phyloP scores from a whole-genome alignment of 1,140 invertebrate genomes.

The Gryon sp. region DNA sequence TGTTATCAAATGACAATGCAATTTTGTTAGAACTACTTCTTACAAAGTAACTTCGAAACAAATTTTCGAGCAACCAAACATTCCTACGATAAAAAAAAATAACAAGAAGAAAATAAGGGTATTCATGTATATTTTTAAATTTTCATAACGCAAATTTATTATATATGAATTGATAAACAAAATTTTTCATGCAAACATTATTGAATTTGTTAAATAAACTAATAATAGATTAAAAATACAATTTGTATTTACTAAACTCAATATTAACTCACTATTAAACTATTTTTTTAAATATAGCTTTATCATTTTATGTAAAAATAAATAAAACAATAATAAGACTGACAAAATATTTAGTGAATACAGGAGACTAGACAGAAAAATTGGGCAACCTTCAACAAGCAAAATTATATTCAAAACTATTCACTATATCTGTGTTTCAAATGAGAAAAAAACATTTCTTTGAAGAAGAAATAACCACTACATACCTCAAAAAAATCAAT shows the following conservation, averaged over 20 bases:
- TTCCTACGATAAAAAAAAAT: slow-evolving; percentile 22
- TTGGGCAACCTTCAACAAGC: too few species aligned
- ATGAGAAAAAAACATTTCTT: too few species aligned
- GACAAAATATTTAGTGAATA: slow-evolving; percentile 38
- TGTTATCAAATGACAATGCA: slow-evolving; percentile 24
- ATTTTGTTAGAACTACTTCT: slow-evolving; percentile 28
- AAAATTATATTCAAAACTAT: not conserved
- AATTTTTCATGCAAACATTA: not conserved
- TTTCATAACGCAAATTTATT: slow-evolving; percentile 12
- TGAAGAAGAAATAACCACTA: slow-evolving; percentile 23
- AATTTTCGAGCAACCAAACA: slow-evolving; percentile 11
- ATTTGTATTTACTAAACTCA: slow-evolving; percentile 16
- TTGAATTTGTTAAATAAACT: slow-evolving; percentile 25
- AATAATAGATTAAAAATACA: slow-evolving; percentile 24
- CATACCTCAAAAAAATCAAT: slow-evolving; percentile 32
- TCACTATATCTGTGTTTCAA: not conserved
- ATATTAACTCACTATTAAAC: slow-evolving; percentile 29
- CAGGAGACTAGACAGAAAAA: slow-evolving; percentile 52
- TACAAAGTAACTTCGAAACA: slow-evolving; percentile 10
- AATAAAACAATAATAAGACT: slow-evolving; percentile 39
- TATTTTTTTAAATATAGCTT: slow-evolving; percentile 40
- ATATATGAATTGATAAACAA: too few species aligned
- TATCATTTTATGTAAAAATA: slow-evolving; percentile 38
- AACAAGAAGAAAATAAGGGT: not conserved
- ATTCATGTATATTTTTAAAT: slow-evolving; percentile 32